Evolutionary conservation across 1,140 invertebrate genomes (phyloP), one percentile per base, ranked within the genome.

Genomic region (Polypedilum pembai): DNA sequence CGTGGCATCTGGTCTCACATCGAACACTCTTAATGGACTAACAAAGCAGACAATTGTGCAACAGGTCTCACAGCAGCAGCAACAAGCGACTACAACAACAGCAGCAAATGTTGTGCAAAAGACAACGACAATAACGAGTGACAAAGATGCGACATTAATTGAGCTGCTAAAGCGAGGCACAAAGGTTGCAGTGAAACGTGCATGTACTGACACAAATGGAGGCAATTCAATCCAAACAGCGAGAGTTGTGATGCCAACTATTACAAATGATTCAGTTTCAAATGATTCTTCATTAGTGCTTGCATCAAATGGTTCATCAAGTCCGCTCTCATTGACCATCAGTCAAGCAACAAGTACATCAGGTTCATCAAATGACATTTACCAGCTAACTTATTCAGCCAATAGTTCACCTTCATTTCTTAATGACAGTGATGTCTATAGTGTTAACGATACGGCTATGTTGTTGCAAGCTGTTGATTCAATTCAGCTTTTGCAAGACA

Each of bases 401-500:
- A 79, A 81, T 65, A 63, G 40, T 4, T 8, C 77, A 0, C 77
- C 78, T 24, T 78, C 79, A 74, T 77, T 82, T 15, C 82, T 82
- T 20, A 79, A 78, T 45, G 79, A 82, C 72, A 76, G 77, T 74
- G 91, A 93, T 78, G 91, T 93, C 0, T 93, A 91, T 76, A 91
- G 89, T 77, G 89, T 90, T 0, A 87, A 88, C 24, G 89, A 91
- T 76, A 88, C 87, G 33, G 82, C 83, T 17, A 89, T 91, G 80
- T 80, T 91, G 41, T 80, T 91, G 21, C 89, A 91, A 77, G 81
- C 80, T 3, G 86, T 87, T 21, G 86, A 87, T 79, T 85, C 88
- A 3, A 85, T 87, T 76, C 88, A 93, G 79, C 85, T 93, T 74
- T 83, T 91, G 1, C 88, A 90, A 76, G 87, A 88, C 17, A 86